phyloP scores from a whole-genome alignment of 2,113 vertebrate genomes.

The Neolamprologus sp. region DNA sequence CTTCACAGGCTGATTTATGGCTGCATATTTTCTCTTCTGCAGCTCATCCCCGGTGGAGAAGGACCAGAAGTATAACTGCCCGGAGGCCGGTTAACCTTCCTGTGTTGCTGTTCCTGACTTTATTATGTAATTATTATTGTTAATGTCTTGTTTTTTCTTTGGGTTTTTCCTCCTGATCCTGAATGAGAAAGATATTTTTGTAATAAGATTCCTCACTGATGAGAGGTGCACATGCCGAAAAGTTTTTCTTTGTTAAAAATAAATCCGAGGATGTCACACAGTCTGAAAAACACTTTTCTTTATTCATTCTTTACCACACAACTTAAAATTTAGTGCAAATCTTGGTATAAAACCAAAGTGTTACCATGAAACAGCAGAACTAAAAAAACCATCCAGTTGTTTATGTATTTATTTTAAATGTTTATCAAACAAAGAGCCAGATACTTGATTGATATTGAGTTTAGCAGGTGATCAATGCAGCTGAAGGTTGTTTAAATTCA shows the following conservation, averaged over 20 bases:
- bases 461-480: background rate
- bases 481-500: background rate
- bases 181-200: constrained; percentile 26
- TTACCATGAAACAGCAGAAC: background rate
- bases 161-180: background rate
- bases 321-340: constrained; percentile 14
- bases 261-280: background rate
- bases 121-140: background rate
- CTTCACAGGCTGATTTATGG: background rate
- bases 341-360: background rate
- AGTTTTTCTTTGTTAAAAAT: constrained; percentile 24
- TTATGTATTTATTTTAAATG: background rate
- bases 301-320: background rate
- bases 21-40: background rate
- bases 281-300: background rate
- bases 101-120: background rate
- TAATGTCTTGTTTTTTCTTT: background rate
- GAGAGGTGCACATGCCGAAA: background rate
- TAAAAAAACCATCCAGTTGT: background rate
- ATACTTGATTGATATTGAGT: background rate
- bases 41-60: constrained; percentile 98
- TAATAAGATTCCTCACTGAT: background rate
- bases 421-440: background rate
- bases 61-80: constrained; percentile 84
- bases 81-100: background rate